phyloP scores from a whole-genome alignment of 2,113 vertebrate genomes.

The Stegastes partitus region DNA sequence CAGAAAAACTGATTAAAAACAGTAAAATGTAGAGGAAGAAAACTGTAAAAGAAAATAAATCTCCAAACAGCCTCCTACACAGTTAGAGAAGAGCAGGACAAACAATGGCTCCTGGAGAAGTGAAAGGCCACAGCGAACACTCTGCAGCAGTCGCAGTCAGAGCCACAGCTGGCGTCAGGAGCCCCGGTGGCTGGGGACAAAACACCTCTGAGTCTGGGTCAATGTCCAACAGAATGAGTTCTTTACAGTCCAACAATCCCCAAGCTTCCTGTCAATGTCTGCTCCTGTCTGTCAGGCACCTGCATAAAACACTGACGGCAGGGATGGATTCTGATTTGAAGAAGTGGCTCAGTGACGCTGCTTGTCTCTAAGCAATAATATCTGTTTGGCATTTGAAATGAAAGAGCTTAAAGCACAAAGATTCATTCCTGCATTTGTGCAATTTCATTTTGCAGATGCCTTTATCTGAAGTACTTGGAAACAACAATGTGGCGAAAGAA shows the following conservation, averaged over 20 bases:
- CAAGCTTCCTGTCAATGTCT: slow-evolving; percentile 7
- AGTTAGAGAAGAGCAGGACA: not conserved
- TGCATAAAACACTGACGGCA: not conserved
- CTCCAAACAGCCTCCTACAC: not conserved
- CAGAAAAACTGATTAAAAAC: not conserved
- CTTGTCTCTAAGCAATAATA: not conserved
- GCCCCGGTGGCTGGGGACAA: slow-evolving; percentile 14
- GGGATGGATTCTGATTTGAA: not conserved
- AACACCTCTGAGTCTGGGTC: slow-evolving; percentile 41
- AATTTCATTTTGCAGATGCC: too few relatives aligned
- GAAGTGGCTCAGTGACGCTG: not conserved
- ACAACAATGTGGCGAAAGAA: not conserved
- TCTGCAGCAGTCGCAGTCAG: slow-evolving; percentile 21
- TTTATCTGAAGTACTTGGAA: too few relatives aligned
- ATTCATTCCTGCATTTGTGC: too few relatives aligned
- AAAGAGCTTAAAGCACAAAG: not conserved
- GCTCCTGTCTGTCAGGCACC: slow-evolving; percentile 25
- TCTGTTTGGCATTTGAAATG: not conserved
- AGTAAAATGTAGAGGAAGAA: not conserved
- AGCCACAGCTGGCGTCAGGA: slow-evolving; percentile 59
- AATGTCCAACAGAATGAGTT: slow-evolving; percentile 9
- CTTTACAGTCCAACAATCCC: slow-evolving; percentile 11
- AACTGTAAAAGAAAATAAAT: not conserved
- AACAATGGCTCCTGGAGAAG: slow-evolving; percentile 2
- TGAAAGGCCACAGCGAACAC: slow-evolving; percentile 41